These are phyloP conservation scores for Platyscapa corneri DNA, from an alignment of 1,140 invertebrate species.

Conservation along the genomic window DNA sequence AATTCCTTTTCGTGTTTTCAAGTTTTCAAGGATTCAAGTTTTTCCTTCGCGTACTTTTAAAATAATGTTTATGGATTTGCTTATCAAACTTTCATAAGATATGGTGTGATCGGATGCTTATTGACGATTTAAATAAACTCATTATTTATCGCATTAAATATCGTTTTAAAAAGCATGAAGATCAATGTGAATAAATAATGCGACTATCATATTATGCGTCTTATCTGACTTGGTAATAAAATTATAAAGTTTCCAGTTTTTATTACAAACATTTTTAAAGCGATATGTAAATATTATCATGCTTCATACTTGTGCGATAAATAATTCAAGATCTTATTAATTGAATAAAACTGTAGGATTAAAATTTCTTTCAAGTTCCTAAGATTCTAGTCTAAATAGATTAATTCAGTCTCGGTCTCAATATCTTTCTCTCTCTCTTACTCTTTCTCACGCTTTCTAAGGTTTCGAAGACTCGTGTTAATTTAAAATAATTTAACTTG, in stretches of 20 bases:
- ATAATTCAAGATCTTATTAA: slow-evolving; percentile 2
- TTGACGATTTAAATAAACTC: not conserved
- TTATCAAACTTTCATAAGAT: slow-evolving; percentile 27
- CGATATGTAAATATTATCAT: not conserved
- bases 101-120: not conserved
- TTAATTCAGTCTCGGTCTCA: not conserved
- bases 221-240: not conserved
- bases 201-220: not conserved
- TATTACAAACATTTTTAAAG: slow-evolving; percentile 1
- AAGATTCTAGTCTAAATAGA: not conserved
- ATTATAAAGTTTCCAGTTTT: slow-evolving; percentile 18
- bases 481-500: slow-evolving; percentile 4
- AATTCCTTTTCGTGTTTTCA: not conserved
- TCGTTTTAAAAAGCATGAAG: not conserved
- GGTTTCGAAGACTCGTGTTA: not conserved
- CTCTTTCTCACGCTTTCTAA: not conserved
- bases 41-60: not conserved
- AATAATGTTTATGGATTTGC: not conserved
- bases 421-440: not conserved
- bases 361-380: not conserved
- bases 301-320: not conserved
- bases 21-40: not conserved
- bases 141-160: not conserved
- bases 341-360: not conserved
- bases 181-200: not conserved